phyloP scores from a whole-genome alignment of 92 coral and sea anemone species.

The Galaxea fascicularis region DNA sequence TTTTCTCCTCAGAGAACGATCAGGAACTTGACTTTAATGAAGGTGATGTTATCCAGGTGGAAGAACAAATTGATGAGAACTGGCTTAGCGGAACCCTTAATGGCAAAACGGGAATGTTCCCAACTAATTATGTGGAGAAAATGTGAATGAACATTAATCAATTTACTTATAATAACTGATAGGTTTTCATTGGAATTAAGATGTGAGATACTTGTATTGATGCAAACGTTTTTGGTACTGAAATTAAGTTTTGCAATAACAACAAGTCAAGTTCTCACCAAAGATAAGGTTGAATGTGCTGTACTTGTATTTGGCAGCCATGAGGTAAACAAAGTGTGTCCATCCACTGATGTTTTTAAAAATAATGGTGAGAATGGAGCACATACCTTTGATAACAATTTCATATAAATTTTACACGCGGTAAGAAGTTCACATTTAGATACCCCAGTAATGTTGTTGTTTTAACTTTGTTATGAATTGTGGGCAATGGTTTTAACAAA shows the following conservation, averaged over 20 bases:
- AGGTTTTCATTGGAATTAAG: slow-evolving; percentile 19
- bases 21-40: slow-evolving; percentile 93
- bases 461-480: too few species aligned
- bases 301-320: neutral
- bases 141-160: slow-evolving; percentile 21
- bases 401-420: too few species aligned
- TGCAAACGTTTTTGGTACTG: neutral
- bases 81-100: slow-evolving; percentile 88
- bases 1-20: slow-evolving; percentile 78
- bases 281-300: neutral
- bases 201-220: neutral
- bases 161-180: neutral
- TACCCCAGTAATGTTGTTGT: too few species aligned
- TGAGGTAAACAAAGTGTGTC: too few species aligned
- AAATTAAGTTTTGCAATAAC: neutral
- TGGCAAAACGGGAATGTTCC: slow-evolving; percentile 90
- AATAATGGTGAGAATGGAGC: too few species aligned
- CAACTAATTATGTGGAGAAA: slow-evolving; percentile 89
- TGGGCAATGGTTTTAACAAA: too few species aligned
- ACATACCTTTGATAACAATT: too few species aligned
- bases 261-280: neutral
- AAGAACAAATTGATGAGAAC: slow-evolving; percentile 89
- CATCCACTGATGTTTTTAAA: too few species aligned
- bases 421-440: too few species aligned
- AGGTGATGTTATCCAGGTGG: slow-evolving; percentile 86